Evolutionary conservation across 2,888 invertebrate genomes (phyloP).

Genomic region (Plagodis pulveraria): DNA sequence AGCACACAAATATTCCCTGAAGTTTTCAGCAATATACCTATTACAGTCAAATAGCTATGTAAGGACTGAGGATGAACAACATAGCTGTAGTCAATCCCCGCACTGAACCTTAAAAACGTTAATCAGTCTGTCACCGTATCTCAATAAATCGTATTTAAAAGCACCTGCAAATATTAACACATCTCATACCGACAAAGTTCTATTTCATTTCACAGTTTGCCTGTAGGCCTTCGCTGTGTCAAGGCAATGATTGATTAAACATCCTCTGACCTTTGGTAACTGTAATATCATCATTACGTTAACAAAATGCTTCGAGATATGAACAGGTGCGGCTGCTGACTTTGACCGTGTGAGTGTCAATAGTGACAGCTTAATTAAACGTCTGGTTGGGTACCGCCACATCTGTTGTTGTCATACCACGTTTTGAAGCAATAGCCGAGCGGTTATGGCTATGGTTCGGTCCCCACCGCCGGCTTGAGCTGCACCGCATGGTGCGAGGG

Average conservation of each 20-base stretch:
- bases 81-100: too few relatives aligned
- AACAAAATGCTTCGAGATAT: slow-evolving; percentile 7
- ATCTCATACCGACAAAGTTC: not conserved
- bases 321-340: slow-evolving; percentile 12
- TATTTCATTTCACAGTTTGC: not conserved
- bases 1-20: too few relatives aligned
- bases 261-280: slow-evolving; percentile 14
- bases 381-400: not conserved
- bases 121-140: not conserved
- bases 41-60: too few relatives aligned
- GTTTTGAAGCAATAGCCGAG: too few relatives aligned
- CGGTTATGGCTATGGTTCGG: too few relatives aligned
- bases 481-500: too few relatives aligned
- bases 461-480: too few relatives aligned
- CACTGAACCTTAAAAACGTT: not conserved
- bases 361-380: not conserved
- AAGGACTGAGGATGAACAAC: too few relatives aligned
- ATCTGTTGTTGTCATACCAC: too few relatives aligned
- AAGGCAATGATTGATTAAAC: slow-evolving; percentile 20
- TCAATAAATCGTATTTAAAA: not conserved
- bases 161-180: not conserved
- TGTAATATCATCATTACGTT: slow-evolving; percentile 18
- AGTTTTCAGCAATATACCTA: too few relatives aligned
- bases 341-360: slow-evolving; percentile 8
- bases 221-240: slow-evolving; percentile 10